Evolutionary conservation across 2,113 vertebrate species (phyloP).

Genomic region (Bos indicus): DNA sequence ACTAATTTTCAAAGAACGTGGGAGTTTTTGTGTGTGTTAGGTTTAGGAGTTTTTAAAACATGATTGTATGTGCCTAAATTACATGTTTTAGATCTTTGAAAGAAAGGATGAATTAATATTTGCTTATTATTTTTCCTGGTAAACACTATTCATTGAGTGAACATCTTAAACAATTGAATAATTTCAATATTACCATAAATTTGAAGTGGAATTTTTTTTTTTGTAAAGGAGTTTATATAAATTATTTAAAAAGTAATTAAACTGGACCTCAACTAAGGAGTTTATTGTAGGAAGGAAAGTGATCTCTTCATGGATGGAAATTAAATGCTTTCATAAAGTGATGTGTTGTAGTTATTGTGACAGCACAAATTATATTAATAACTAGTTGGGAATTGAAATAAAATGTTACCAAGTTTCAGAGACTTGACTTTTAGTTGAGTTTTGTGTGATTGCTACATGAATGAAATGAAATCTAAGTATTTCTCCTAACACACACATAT

Average conservation of each 20-base stretch:
- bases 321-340: slow-evolving; percentile 22
- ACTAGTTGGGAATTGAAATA: slow-evolving; percentile 13
- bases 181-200: slow-evolving; percentile 30
- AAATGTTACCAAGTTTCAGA: slow-evolving; percentile 48
- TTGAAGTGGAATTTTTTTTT: slow-evolving; percentile 37
- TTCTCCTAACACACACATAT: neutral
- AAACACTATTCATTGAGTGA: slow-evolving; percentile 19
- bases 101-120: slow-evolving; percentile 24
- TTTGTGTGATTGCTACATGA: slow-evolving; percentile 27
- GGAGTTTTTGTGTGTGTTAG: neutral
- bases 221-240: slow-evolving; percentile 14
- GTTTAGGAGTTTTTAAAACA: neutral
- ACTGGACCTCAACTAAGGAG: slow-evolving; percentile 22
- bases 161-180: slow-evolving; percentile 25
- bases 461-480: slow-evolving; percentile 11
- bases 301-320: slow-evolving; percentile 33
- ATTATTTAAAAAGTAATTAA: slow-evolving; percentile 45
- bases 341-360: neutral
- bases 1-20: slow-evolving; percentile 45
- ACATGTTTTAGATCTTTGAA: slow-evolving; percentile 43
- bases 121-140: neutral
- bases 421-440: slow-evolving; percentile 8
- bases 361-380: slow-evolving; percentile 55
- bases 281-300: slow-evolving; percentile 21
- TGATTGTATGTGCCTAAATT: neutral